Percentiles rank a stretch among this genome's conserved stretches.
Evolutionary conservation across 2,888 invertebrate genomes (phyloP).

Genomic region (Synergus japonicus): DNA sequence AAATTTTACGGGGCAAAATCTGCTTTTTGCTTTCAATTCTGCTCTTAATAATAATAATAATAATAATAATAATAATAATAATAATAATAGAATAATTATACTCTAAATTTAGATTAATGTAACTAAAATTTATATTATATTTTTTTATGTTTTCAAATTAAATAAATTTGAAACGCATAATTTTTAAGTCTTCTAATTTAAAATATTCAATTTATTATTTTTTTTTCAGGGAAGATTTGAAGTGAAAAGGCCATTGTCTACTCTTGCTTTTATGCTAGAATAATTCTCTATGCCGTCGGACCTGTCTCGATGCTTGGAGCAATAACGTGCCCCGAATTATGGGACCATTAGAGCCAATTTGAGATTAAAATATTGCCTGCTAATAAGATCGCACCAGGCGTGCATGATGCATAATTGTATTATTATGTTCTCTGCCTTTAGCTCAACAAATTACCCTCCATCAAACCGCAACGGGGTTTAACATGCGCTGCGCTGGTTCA

Average conservation of each 20-base stretch:
- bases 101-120: too few relatives aligned
- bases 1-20: conserved; percentile 36
- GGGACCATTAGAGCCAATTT: conserved; percentile 69
- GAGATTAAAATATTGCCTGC: conserved; percentile 75
- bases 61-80: too few relatives aligned
- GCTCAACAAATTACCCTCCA: conserved; percentile 62
- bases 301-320: conserved; percentile 51
- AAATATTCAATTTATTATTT: neutral
- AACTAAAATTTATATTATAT: too few relatives aligned
- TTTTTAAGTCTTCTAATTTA: neutral
- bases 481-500: neutral
- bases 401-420: conserved; percentile 71
- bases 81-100: too few relatives aligned
- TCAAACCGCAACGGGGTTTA: conserved; percentile 32
- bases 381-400: conserved; percentile 70
- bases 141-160: neutral
- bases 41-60: too few relatives aligned
- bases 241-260: neutral
- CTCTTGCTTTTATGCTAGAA: conserved; percentile 7
- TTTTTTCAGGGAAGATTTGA: neutral
- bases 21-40: neutral
- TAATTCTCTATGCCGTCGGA: conserved; percentile 46
- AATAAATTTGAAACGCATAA: neutral
- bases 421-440: conserved; percentile 66
- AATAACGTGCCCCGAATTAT: conserved; percentile 63